Percentiles rank a stretch among this genome's conserved stretches.
These are phyloP conservation scores for Cybosia mesomella DNA, from an alignment of 2,888 invertebrate genomes.

Conservation along the genomic window DNA sequence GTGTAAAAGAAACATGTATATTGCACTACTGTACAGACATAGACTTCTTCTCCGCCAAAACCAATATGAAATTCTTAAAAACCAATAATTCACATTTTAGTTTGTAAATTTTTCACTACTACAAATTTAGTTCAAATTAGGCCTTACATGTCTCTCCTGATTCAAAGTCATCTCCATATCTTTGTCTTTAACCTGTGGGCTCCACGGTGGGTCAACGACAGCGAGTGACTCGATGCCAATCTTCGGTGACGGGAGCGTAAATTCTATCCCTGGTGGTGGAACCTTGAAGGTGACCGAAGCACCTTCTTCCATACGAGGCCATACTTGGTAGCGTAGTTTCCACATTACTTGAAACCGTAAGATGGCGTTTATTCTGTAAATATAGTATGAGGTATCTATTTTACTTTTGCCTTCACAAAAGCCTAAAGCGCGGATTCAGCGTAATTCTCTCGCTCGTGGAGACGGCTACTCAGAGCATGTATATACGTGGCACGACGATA, in stretches of 20 bases:
- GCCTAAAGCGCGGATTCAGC: too few relatives aligned
- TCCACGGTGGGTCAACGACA: slow-evolving; percentile 99
- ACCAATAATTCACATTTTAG: slow-evolving; percentile 22
- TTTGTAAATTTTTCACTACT: slow-evolving; percentile 14
- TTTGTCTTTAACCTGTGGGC: slow-evolving; percentile 98
- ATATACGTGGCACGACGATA: too few relatives aligned
- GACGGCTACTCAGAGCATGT: too few relatives aligned
- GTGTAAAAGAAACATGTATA: slow-evolving; percentile 33
- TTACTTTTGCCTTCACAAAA: neutral
- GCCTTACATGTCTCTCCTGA: slow-evolving; percentile 96
- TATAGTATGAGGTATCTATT: neutral
- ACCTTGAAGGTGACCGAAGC: slow-evolving; percentile 98
- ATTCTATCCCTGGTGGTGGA: slow-evolving; percentile 99
- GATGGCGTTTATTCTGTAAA: slow-evolving; percentile 81
- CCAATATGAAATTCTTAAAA: slow-evolving; percentile 13
- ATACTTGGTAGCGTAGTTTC: slow-evolving; percentile 98
- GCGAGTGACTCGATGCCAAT: slow-evolving; percentile 98
- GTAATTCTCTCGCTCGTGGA: too few relatives aligned
- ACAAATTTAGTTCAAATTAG: slow-evolving; percentile 26
- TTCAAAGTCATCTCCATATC: slow-evolving; percentile 99
- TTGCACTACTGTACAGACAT: slow-evolving; percentile 16
- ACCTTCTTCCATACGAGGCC: slow-evolving; percentile 99
- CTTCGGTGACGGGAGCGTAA: slow-evolving; percentile 99
- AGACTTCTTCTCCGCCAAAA: slow-evolving; percentile 10
- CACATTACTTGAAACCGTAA: slow-evolving; percentile 96